These are phyloP conservation scores for Gastrophryne carolinensis DNA, from an alignment of 2,797 vertebrate genomes.

Conservation along the genomic window DNA sequence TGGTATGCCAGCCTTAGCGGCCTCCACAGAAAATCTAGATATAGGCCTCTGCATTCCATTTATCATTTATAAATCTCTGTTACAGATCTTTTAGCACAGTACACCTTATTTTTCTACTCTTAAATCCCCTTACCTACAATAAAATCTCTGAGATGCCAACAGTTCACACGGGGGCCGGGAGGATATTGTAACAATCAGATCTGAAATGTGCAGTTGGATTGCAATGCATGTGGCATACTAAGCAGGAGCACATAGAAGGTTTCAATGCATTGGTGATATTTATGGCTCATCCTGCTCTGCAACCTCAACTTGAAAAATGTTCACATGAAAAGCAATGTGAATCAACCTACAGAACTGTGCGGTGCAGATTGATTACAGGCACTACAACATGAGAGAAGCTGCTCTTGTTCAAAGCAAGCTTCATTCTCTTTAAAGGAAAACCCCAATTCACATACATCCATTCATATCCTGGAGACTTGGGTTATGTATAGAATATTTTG, in stretches of 20 bases:
- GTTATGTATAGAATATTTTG: no score
- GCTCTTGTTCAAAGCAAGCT: neutral
- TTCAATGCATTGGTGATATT: constrained; percentile 31
- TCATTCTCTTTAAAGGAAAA: neutral
- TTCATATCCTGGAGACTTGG: no score
- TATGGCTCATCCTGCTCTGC: constrained; percentile 30
- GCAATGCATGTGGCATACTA: constrained; percentile 29
- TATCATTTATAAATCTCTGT: constrained; percentile 5
- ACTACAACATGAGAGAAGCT: no score
- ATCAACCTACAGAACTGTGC: constrained; percentile 17
- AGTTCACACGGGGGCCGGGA: neutral
- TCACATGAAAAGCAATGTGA: constrained; percentile 13
- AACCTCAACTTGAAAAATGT: constrained; percentile 34
- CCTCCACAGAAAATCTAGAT: constrained; percentile 7
- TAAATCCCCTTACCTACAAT: constrained; percentile 2
- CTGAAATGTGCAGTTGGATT: constrained; percentile 12
- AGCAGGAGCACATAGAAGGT: constrained; percentile 22
- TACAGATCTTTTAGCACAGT: neutral
- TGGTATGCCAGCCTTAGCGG: neutral
- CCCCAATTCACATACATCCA: neutral
- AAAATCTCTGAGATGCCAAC: neutral
- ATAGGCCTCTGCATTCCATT: neutral
- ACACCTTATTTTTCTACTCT: constrained; percentile 12
- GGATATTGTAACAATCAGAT: constrained; percentile 13
- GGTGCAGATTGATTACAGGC: constrained; percentile 10